Evolutionary conservation across 1,140 invertebrate species (phyloP), one percentile per base, ranked within the genome.

Genomic region (Diabrotica virgifera): DNA sequence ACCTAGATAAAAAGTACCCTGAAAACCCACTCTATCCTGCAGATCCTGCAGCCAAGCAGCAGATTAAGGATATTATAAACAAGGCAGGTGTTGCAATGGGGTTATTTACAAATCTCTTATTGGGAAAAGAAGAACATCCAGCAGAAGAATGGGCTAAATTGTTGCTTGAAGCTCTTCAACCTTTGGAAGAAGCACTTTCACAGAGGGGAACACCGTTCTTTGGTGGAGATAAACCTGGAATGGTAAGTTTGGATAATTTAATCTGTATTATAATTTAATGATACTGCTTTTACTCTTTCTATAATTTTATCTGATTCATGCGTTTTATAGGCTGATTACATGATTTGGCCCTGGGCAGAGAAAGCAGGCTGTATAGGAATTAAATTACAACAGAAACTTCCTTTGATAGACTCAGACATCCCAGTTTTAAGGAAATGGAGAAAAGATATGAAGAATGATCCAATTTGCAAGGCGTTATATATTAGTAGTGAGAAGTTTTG

Each of bases 331-430:
- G 67, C 89, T 13, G 93, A 95, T 78, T 91, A 92, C 65, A 94
- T 94, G 91, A 88, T 94, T 57, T 95, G 93, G 92, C 93, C 93
- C 4, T 94, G 90, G 90, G 89, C 88, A 68, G 92, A 95, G 79
- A 83, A 90, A 67, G 76, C 84, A 2, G 81, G 81, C 38, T 65
- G 84, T 24, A 75, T 88, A n/a, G 81, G 78, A 14, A 70, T 88
- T 6, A 63, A 84, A 56, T 79, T 83, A 24, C 85, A 84, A 35
- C 71, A 84, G 59, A 81, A 85, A 60, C 86, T 84, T 78, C 77
- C 81, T n/a, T 75, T 85, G 65, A 74, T 77, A 60, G 69, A 73
- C 35, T 60, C 69, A 11, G 52, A 76, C 5, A 71, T 74, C 51
- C 62, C 65, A 51, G 9, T 59, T 36, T 60, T 79, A 51, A 56